Evolutionary conservation across 2,888 invertebrate species (phyloP), one percentile per base, ranked within the genome.

Genomic region (Fragum whitleyi): DNA sequence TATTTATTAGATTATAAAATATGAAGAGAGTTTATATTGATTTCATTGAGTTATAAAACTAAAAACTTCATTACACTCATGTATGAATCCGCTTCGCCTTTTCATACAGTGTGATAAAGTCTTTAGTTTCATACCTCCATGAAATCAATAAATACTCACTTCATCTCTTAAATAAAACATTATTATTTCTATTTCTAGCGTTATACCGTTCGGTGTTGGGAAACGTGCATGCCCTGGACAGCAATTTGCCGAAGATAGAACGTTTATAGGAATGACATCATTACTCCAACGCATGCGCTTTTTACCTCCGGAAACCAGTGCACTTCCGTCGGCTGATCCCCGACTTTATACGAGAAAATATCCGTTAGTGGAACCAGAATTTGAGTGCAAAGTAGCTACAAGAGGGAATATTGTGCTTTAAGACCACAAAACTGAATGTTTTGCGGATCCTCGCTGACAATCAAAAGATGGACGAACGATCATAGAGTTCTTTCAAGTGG

Each of bases 311-410:
- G 83, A 79, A 65, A 61, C 57, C 70, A 69, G 72, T 23, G 74
- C 61, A n/a, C 71, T 85, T 51, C 85, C 85, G 39, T 79, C 85
- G 19, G 77, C 85, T 23, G 85, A 85, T 69, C 85, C 85, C 23
- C 32, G 85, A n/a, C 74, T 74, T 6, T 85, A 85, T 55, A 83
- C 79, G 3, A 81, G 73, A 62, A 67, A 74, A 29, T 85, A 81
- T 61, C 85, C 85, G 9, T 68, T 85, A 57, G 59, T 62, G 7
- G 73, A 81, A 69, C 85, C 85, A n/a, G 73, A 57, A 55, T 85
- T 76, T 65, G 68, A 81, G 28, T 85, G 85, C 28, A 72, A 69
- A 32, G 75, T 81, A 53, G 47, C 81, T 21, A 51, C 79, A 2
- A 59, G 85, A 47, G 76, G 71, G 51, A 74, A 75, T 39, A 69